phyloP scores from a whole-genome alignment of 2,797 vertebrate genomes.

The Heliangelus exortis region DNA sequence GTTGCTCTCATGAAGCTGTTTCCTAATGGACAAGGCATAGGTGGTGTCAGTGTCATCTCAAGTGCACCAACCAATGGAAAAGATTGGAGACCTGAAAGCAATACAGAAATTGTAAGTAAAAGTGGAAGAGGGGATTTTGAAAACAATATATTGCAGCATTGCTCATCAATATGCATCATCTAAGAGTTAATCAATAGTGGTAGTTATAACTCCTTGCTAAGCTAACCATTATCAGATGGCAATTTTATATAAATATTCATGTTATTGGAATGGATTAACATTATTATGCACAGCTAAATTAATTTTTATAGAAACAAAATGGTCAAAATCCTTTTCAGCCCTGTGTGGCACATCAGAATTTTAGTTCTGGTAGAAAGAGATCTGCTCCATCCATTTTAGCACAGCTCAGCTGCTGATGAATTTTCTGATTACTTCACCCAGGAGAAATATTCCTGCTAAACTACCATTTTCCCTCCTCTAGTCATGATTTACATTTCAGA shows the following conservation, averaged over 20 bases:
- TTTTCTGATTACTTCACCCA: constrained; percentile 2
- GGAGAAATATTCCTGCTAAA: neutral
- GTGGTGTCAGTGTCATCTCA: neutral
- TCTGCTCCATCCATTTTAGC: neutral
- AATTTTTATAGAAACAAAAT: neutral
- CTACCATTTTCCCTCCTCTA: neutral
- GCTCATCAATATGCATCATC: neutral
- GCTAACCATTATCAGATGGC: neutral
- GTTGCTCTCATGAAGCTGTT: neutral
- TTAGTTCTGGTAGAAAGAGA: neutral
- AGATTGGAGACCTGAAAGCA: neutral
- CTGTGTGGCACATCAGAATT: neutral
- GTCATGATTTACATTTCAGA: neutral
- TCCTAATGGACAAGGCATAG: neutral
- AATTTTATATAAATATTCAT: neutral
- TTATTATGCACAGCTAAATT: constrained; percentile 22
- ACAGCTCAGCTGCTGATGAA: neutral
- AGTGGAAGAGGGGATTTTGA: neutral
- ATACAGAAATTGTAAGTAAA: neutral
- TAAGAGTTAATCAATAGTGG: neutral
- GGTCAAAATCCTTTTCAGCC: neutral
- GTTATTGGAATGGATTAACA: neutral
- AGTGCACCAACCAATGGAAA: neutral
- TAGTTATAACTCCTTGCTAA: neutral
- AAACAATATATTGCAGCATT: neutral